Evolutionary conservation across 2,113 vertebrate species (phyloP).

Genomic region (Periophthalmus modestus): DNA sequence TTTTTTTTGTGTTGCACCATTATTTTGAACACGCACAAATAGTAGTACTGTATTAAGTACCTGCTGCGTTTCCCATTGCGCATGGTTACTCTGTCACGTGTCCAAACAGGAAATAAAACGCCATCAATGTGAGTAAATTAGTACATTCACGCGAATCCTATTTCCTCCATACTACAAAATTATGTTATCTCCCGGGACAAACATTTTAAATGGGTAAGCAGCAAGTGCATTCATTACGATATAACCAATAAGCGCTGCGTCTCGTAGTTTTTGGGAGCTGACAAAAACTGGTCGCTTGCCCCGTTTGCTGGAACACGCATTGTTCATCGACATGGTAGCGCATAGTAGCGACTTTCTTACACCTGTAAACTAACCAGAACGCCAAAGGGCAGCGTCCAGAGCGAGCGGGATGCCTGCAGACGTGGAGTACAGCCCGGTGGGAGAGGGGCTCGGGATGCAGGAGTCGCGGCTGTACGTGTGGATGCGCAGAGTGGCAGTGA

Average conservation of each 20-base stretch:
- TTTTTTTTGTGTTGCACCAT: neutral
- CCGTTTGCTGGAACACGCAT: no score
- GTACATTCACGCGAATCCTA: neutral
- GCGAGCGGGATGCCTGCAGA: slow-evolving; percentile 52
- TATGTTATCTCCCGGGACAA: neutral
- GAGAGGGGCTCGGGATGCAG: slow-evolving; percentile 70
- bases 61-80: neutral
- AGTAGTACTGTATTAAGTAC: no score
- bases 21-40: no score
- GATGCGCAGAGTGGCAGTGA: slow-evolving; percentile 77
- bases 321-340: no score
- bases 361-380: neutral
- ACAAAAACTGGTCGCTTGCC: neutral
- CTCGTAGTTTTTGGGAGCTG: neutral
- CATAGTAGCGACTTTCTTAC: neutral
- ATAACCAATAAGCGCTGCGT: neutral
- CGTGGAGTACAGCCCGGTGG: slow-evolving; percentile 73
- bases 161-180: no score
- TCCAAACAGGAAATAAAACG: neutral
- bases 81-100: neutral
- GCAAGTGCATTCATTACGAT: neutral
- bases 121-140: neutral
- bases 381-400: neutral
- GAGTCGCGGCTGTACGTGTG: slow-evolving; percentile 79
- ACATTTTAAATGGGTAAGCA: neutral